Percentiles rank a stretch among this genome's conserved stretches.
phyloP scores from a whole-genome alignment of 1,140 invertebrate genomes.

The Triops cancriformis region DNA sequence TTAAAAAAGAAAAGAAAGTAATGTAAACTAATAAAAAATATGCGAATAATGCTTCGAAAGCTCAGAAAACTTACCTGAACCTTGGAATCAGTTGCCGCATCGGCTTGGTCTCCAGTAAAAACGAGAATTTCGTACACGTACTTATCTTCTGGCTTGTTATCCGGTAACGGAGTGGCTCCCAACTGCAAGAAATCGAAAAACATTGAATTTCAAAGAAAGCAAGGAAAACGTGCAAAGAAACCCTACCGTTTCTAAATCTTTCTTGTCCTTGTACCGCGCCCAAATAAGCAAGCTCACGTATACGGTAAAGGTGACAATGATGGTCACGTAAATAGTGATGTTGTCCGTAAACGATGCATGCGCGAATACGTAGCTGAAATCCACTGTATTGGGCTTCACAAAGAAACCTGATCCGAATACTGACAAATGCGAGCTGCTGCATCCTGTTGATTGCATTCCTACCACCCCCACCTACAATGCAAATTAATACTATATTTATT shows the following conservation, averaged over 20 bases:
- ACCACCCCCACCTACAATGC: conserved; percentile 22
- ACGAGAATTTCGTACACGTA: conserved; percentile 50
- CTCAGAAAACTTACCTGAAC: conserved; percentile 34
- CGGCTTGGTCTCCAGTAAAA: conserved; percentile 43
- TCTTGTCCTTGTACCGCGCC: conserved; percentile 44
- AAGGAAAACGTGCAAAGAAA: neutral
- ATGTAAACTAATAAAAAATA: too few relatives aligned
- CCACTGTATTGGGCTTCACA: conserved; percentile 47
- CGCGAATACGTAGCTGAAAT: conserved; percentile 49
- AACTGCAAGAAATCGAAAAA: conserved; percentile 35
- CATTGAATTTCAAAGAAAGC: neutral
- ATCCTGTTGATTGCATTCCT: conserved; percentile 38
- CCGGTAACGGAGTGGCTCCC: conserved; percentile 43
- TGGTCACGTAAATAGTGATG: conserved; percentile 46
- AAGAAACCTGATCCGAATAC: conserved; percentile 48
- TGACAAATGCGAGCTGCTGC: conserved; percentile 47
- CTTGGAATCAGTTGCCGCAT: conserved; percentile 46
- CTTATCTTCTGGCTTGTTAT: conserved; percentile 45
- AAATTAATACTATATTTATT: too few relatives aligned
- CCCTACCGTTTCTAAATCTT: conserved; percentile 42
- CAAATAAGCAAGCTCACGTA: conserved; percentile 44
- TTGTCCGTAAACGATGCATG: conserved; percentile 47
- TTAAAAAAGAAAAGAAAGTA: too few relatives aligned
- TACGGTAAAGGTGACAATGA: conserved; percentile 42
- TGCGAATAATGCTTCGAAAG: neutral